phyloP scores from a whole-genome alignment of 2,113 vertebrate genomes.

The Microcebus lehilahytsara region DNA sequence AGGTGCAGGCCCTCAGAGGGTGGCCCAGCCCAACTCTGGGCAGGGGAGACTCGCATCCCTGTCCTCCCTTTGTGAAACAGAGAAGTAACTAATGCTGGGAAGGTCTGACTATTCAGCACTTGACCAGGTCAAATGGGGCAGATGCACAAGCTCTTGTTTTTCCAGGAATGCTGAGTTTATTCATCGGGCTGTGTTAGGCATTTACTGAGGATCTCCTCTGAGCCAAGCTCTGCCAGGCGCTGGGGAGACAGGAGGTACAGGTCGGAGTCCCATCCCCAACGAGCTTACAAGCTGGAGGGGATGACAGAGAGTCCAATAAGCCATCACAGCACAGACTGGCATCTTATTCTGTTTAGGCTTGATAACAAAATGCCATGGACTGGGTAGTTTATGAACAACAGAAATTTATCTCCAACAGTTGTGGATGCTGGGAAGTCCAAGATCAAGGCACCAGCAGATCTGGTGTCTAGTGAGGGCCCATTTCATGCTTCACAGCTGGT shows the following conservation, averaged over 20 bases:
- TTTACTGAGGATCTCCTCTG: not conserved
- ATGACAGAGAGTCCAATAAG: not conserved
- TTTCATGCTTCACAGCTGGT: not conserved
- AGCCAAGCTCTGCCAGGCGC: not conserved
- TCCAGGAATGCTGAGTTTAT: not conserved
- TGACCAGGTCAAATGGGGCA: rapidly evolving
- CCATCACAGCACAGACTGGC: not conserved
- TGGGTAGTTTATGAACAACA: not conserved
- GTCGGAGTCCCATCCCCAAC: not conserved
- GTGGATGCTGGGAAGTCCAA: not conserved
- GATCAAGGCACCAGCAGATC: not conserved
- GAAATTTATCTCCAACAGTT: not conserved
- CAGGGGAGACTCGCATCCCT: not conserved
- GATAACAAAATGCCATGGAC: not conserved
- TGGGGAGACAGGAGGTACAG: not conserved
- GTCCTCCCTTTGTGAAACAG: not conserved
- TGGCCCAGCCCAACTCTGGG: not conserved
- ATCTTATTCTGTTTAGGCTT: not conserved
- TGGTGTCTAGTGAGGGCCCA: not conserved
- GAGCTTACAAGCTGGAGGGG: not conserved
- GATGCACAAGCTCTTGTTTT: not conserved
- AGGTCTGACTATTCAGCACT: not conserved
- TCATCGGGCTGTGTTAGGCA: not conserved
- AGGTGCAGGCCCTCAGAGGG: not conserved
- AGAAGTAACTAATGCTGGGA: not conserved